Base-by-base conservation (phyloP, 1,140 invertebrate genomes). In the Drosophila sproati region DNA sequence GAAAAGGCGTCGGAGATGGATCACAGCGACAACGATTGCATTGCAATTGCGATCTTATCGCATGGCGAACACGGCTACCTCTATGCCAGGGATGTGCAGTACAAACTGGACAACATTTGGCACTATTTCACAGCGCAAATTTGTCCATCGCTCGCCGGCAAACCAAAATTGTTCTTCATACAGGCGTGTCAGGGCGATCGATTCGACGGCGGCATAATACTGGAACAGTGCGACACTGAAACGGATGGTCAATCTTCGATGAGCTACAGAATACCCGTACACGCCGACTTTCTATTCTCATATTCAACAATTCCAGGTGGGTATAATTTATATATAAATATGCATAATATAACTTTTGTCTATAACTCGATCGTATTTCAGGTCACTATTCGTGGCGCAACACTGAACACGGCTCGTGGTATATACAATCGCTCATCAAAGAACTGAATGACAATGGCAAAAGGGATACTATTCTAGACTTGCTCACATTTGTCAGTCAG, bases 341-440 rank as follows among this genome's bases (percentile, higher is more conserved):
- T 20, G 20, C 10, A 39, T 47, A 69, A 45, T 12, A 20, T 1
- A 20, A 20, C 20, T 1, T 10, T 34, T 31, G 34, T 57, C 12
- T 57, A 71, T 50, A 29, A 8, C 31, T 5, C 37, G 5, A 5
- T 56, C 78, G 83, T 72, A 64, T 73, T 63, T 87, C 56, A 97
- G 97, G 97, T 69, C 97, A 95, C 93, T 99, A 96, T 93, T 98
- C 98, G 0, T 99, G 98, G 98, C 95, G 98, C 67, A 99, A 99
- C 90, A 98, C 97, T 7, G 96, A 96, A 34, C 94, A 95, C 47
- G 97, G 98, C 7, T 99, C 98, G 0, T 99, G 98, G 98, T 99
- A 99, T 88, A 96, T 99, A 93, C 98, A 99, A 94, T 96, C 98
- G 2, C 93, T 99, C 1, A 97, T 96, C 82, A 93, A 95, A 7